Conservation (phyloP, 2,797 vertebrate genomes). For the Myoxocephalus aenaeus region DNA sequence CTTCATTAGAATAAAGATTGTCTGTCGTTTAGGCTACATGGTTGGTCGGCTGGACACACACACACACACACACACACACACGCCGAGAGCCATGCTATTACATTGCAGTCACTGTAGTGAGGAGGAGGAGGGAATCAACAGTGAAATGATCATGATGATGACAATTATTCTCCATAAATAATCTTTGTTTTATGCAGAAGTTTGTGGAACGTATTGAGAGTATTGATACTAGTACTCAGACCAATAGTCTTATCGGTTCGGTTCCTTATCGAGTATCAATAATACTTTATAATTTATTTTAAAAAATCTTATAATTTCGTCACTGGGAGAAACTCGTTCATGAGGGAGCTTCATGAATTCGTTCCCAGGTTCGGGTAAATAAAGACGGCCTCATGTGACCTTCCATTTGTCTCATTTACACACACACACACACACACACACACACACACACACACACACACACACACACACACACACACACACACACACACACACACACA, state of each 20-base stretch:
- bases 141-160: too few species aligned
- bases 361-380: background rate
- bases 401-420: constrained; percentile 18
- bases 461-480: background rate
- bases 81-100: constrained; percentile 33
- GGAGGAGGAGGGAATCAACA: background rate
- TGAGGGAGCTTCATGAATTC: background rate
- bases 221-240: too few species aligned
- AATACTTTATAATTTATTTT: too few species aligned
- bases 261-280: too few species aligned
- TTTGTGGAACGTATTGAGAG: background rate
- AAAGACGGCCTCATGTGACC: background rate
- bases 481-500: constrained; percentile 4
- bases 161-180: background rate
- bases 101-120: constrained; percentile 47
- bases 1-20: constrained; percentile 99
- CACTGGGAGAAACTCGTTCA: background rate
- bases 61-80: constrained; percentile 5
- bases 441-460: background rate
- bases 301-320: too few species aligned
- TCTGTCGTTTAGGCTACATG: constrained; percentile 96
- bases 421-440: constrained; percentile 4
- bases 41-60: constrained; percentile 90
- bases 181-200: background rate
- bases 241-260: too few species aligned